A percentile compares a stretch with the other conserved stretches of the same genome.
Conservation (phyloP, 2,888 invertebrate genomes). For the Diadegma fenestrale region DNA sequence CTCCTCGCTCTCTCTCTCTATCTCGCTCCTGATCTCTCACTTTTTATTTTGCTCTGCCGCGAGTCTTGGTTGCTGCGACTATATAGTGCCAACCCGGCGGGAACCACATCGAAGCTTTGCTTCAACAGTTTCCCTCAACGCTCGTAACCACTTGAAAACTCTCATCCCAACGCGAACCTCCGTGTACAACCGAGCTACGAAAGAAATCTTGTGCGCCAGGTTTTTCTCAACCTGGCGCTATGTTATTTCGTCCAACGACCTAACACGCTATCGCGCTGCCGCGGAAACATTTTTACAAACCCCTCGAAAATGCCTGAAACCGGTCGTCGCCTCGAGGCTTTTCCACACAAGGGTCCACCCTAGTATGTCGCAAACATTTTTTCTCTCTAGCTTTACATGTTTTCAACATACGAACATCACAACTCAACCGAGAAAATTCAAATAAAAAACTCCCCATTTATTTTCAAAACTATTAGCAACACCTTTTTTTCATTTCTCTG, state of each 20-base stretch:
- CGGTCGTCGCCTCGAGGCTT: neutral
- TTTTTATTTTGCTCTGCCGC: neutral
- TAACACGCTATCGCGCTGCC: constrained; percentile 13
- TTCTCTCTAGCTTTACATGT: neutral
- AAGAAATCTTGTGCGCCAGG: neutral
- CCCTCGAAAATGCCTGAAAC: neutral
- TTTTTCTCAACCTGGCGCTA: constrained; percentile 4
- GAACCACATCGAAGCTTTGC: constrained; percentile 40
- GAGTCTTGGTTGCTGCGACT: constrained; percentile 14
- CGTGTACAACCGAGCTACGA: constrained; percentile 16
- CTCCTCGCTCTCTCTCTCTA: neutral
- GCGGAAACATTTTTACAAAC: constrained; percentile 24
- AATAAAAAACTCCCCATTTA: too few relatives aligned
- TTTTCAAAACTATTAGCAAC: neutral
- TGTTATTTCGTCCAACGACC: constrained; percentile 50
- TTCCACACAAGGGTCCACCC: neutral
- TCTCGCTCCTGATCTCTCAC: constrained; percentile 10
- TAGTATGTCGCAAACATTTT: constrained; percentile 1
- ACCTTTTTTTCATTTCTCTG: neutral
- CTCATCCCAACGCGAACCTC: constrained; percentile 57
- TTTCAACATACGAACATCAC: neutral
- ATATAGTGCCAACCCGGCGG: neutral
- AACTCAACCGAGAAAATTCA: neutral
- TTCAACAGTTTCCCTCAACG: constrained; percentile 56
- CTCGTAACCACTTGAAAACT: constrained; percentile 58